phyloP scores from a whole-genome alignment of 2,888 invertebrate genomes.

The Epinotia nisella region DNA sequence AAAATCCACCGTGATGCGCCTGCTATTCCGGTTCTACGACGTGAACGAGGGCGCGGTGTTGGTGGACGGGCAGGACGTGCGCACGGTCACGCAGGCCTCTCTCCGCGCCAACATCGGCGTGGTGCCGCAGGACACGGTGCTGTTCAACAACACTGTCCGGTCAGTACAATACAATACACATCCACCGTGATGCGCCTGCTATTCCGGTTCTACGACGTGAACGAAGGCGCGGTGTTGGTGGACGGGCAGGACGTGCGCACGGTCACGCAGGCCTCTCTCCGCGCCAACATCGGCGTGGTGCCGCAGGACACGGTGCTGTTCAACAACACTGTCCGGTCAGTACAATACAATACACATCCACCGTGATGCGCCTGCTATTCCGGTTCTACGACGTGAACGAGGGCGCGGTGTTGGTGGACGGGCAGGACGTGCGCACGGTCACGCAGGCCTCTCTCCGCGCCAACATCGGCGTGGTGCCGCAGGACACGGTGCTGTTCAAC shows the following conservation, averaged over 20 bases:
- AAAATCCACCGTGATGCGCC: conserved; percentile 97
- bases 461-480: conserved; percentile 1
- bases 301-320: background rate
- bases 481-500: background rate
- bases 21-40: conserved; percentile 98
- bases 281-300: background rate
- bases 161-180: conserved; percentile 59
- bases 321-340: background rate
- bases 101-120: conserved; percentile 94
- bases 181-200: background rate
- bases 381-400: background rate
- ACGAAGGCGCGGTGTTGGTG: background rate
- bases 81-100: conserved; percentile 93
- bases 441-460: too few species aligned
- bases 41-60: conserved; percentile 93
- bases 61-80: conserved; percentile 95
- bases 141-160: conserved; percentile 96
- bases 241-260: background rate
- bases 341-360: background rate
- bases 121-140: conserved; percentile 98
- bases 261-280: background rate
- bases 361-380: background rate
- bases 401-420: conserved; percentile 1
- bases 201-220: too few species aligned
- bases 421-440: background rate